These are phyloP conservation scores for Drosophila carrolli DNA, from an alignment of 1,140 invertebrate species.

Conservation along the genomic window DNA sequence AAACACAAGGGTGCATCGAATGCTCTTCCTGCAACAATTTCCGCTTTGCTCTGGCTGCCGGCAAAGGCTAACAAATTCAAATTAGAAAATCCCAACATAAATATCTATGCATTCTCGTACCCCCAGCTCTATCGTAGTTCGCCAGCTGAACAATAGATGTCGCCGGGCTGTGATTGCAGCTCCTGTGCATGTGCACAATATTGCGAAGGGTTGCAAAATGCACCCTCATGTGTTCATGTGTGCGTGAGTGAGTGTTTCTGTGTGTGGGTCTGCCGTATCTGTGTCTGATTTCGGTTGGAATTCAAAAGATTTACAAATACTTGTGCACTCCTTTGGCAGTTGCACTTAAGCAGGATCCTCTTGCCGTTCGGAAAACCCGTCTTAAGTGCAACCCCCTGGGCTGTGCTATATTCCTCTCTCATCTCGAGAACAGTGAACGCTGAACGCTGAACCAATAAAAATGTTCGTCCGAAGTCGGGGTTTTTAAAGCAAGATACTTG, in stretches of 20 bases:
- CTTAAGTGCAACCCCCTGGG: slow-evolving; percentile 67
- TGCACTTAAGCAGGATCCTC: slow-evolving; percentile 75
- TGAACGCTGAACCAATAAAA: slow-evolving; percentile 76
- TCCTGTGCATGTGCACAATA: slow-evolving; percentile 16
- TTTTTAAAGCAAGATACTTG: slow-evolving; percentile 69
- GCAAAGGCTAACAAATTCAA: slow-evolving; percentile 76
- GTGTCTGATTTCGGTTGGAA: slow-evolving; percentile 75
- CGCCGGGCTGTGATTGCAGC: slow-evolving; percentile 70
- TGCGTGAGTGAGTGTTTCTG: no score
- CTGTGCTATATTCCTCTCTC: slow-evolving; percentile 19
- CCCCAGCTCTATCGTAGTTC: slow-evolving; percentile 47
- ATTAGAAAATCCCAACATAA: slow-evolving; percentile 81
- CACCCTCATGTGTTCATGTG: slow-evolving; percentile 46
- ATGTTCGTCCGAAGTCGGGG: slow-evolving; percentile 58
- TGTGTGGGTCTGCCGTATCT: slow-evolving; percentile 24
- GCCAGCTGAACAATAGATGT: slow-evolving; percentile 76
- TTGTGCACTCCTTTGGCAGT: slow-evolving; percentile 70
- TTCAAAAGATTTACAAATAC: slow-evolving; percentile 83
- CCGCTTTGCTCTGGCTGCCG: slow-evolving; percentile 69
- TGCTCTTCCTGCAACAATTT: slow-evolving; percentile 81
- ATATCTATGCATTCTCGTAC: slow-evolving; percentile 69
- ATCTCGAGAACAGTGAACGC: slow-evolving; percentile 3
- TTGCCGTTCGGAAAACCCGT: slow-evolving; percentile 31
- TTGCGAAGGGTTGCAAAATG: slow-evolving; percentile 74
- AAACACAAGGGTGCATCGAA: slow-evolving; percentile 47